These are phyloP conservation scores for Notolabrus celidotus DNA, from an alignment of 2,797 vertebrate species.

Conservation along the genomic window DNA sequence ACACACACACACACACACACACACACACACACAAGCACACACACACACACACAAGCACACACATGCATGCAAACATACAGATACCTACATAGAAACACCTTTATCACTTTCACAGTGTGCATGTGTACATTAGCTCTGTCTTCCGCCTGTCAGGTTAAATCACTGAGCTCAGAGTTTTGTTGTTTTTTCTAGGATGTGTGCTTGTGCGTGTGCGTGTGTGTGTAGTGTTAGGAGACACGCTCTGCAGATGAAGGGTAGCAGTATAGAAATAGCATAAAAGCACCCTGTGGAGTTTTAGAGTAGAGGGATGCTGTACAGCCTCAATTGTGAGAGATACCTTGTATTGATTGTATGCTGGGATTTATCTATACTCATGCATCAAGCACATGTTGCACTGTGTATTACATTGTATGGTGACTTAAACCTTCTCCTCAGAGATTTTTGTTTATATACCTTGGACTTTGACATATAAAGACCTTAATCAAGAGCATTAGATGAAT, in stretches of 20 bases:
- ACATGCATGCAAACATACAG: too few relatives aligned
- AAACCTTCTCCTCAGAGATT: too few relatives aligned
- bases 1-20: neutral
- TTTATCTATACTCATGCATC: too few relatives aligned
- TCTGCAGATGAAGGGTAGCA: neutral
- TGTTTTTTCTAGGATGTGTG: slow-evolving; percentile 8
- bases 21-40: slow-evolving; percentile 1
- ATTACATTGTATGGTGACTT: too few relatives aligned
- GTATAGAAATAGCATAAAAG: neutral
- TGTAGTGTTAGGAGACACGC: neutral
- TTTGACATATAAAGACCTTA: too few relatives aligned
- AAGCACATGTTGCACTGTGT: too few relatives aligned
- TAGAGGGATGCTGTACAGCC: neutral
- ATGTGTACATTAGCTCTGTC: slow-evolving; percentile 15
- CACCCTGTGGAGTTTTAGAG: neutral
- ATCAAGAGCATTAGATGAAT: too few relatives aligned
- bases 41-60: neutral
- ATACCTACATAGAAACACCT: neutral
- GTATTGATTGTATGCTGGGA: too few relatives aligned
- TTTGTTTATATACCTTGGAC: too few relatives aligned
- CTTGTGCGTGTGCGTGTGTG: neutral
- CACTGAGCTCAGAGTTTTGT: slow-evolving; percentile 4
- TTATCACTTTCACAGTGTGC: neutral
- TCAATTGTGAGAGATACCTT: too few relatives aligned
- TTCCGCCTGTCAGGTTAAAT: slow-evolving; percentile 10